Evolutionary conservation across 2,888 invertebrate genomes (phyloP).

Genomic region (Athrips mouffetella): DNA sequence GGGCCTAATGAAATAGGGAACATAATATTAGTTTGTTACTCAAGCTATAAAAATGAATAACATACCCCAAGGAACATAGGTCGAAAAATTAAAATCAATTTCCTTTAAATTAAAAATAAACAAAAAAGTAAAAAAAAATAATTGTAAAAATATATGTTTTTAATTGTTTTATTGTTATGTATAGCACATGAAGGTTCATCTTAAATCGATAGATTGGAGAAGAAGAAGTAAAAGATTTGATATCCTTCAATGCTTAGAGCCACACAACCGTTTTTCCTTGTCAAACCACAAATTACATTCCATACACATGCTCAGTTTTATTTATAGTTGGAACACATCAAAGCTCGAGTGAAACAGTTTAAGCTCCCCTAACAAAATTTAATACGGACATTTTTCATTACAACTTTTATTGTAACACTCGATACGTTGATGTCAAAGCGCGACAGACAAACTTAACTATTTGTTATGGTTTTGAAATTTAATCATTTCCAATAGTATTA

Average conservation of each 20-base stretch:
- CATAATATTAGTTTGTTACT: too few species aligned
- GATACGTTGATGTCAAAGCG: constrained; percentile 30
- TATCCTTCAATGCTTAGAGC: too few species aligned
- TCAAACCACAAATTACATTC: neutral
- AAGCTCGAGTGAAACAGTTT: constrained; percentile 9
- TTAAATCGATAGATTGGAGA: too few species aligned
- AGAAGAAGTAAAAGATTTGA: constrained; percentile 39
- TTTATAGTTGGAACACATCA: constrained; percentile 10
- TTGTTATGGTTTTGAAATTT: constrained; percentile 48
- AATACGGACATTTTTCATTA: constrained; percentile 23
- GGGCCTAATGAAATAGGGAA: too few species aligned
- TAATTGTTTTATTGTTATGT: too few species aligned
- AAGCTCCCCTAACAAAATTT: constrained; percentile 15
- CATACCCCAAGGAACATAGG: too few species aligned
- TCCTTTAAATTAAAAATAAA: too few species aligned
- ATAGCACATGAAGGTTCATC: too few species aligned
- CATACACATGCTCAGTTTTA: constrained; percentile 6
- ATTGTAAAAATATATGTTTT: neutral
- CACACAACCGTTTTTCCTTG: too few species aligned
- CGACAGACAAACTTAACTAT: constrained; percentile 33
- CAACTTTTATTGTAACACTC: constrained; percentile 26
- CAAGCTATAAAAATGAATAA: too few species aligned
- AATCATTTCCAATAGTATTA: constrained; percentile 41
- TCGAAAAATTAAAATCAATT: too few species aligned
- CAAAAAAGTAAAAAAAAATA: too few species aligned